These are phyloP conservation scores for Drosophila nikananu DNA, from an alignment of 1,140 invertebrate species.

Conservation along the genomic window DNA sequence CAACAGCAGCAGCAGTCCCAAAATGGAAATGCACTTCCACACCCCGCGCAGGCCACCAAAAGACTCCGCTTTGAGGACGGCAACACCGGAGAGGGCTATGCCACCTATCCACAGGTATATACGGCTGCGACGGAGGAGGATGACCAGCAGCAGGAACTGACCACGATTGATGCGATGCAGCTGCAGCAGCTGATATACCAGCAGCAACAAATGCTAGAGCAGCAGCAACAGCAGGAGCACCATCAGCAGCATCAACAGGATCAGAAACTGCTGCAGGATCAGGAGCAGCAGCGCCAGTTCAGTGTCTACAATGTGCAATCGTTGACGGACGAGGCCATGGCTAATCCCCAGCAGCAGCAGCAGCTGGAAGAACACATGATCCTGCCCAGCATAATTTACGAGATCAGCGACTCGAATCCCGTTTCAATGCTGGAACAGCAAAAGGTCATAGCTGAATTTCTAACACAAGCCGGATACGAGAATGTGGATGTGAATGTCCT, in stretches of 20 bases:
- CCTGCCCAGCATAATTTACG: constrained; percentile 77
- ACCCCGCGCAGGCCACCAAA: constrained; percentile 54
- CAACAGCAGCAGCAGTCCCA: constrained; percentile 49
- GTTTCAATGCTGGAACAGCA: constrained; percentile 79
- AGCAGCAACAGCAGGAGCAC: constrained; percentile 62
- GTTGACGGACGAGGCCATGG: constrained; percentile 64
- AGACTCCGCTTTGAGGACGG: constrained; percentile 76
- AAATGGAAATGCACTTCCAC: constrained; percentile 28
- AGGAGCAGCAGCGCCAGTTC: constrained; percentile 63
- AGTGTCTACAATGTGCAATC: constrained; percentile 78
- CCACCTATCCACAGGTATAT: constrained; percentile 62
- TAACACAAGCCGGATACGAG: constrained; percentile 72
- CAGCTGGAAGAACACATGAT: constrained; percentile 68
- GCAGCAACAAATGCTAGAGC: constrained; percentile 73
- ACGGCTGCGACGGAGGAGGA: constrained; percentile 31
- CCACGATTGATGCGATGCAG: constrained; percentile 74
- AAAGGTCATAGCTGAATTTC: constrained; percentile 74
- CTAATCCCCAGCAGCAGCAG: constrained; percentile 19
- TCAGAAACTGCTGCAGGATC: constrained; percentile 45
- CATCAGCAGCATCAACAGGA: constrained; percentile 58
- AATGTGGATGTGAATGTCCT: constrained; percentile 69
- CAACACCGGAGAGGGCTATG: constrained; percentile 49
- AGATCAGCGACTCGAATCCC: constrained; percentile 74
- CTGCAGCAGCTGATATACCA: constrained; percentile 76
- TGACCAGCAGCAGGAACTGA: constrained; percentile 57